phyloP scores from a whole-genome alignment of 2,797 vertebrate genomes.

The Acropternis orthonyx region DNA sequence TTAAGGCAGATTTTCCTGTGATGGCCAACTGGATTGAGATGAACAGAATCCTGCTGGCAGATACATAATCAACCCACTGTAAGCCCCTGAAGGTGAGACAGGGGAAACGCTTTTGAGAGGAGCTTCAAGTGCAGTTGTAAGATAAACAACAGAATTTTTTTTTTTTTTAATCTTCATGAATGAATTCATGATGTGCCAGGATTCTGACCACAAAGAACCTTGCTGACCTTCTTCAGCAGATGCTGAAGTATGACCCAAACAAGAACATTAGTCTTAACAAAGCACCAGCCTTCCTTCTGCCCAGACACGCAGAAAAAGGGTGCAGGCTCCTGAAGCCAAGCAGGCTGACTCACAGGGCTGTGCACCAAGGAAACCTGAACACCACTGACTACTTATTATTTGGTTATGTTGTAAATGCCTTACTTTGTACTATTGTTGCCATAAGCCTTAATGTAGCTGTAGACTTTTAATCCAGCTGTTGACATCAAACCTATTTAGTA shows the following conservation, averaged over 20 bases:
- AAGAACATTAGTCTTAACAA: conserved; percentile 81
- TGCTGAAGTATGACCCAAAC: conserved; percentile 86
- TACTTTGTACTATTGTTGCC: conserved; percentile 43
- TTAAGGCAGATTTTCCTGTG: conserved; percentile 82
- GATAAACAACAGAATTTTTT: fast-evolving
- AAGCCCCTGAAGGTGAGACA: conserved; percentile 81
- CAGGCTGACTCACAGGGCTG: conserved; percentile 62
- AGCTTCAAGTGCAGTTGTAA: fast-evolving
- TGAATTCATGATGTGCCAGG: conserved; percentile 84
- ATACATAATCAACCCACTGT: conserved; percentile 82
- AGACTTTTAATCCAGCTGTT: neutral
- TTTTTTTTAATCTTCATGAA: conserved; percentile 31
- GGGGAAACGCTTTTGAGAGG: neutral
- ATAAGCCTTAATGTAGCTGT: too few relatives aligned
- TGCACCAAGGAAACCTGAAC: neutral
- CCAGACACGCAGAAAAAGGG: neutral
- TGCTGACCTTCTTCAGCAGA: conserved; percentile 86
- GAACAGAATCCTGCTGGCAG: conserved; percentile 81
- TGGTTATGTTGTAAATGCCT: conserved; percentile 13
- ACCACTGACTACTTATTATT: neutral
- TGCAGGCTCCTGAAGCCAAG: conserved; percentile 9
- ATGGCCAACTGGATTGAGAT: conserved; percentile 85
- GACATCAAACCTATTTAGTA: conserved; percentile 4
- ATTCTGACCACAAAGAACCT: conserved; percentile 81
- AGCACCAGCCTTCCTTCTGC: conserved; percentile 84